These are phyloP conservation scores for Stichodactyla mertensii DNA, from an alignment of 64 coral and sea anemone species.

Conservation along the genomic window DNA sequence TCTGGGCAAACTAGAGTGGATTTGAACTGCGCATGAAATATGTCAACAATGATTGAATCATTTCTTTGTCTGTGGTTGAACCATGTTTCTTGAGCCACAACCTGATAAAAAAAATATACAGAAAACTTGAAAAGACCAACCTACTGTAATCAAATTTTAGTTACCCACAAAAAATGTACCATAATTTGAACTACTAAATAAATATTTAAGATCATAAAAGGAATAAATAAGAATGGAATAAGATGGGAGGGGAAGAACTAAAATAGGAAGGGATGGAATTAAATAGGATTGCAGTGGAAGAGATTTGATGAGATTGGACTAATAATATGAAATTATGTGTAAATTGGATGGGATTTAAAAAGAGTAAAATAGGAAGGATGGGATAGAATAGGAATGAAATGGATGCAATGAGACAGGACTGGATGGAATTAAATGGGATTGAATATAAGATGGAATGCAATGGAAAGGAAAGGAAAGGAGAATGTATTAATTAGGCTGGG, in stretches of 20 bases:
- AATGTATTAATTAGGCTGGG: neutral
- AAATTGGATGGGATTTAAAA: neutral
- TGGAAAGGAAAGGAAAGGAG: neutral
- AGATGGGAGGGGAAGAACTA: neutral
- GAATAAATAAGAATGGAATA: neutral
- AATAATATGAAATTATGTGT: neutral
- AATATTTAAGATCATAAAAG: neutral
- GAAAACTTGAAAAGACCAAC: neutral
- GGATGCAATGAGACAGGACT: neutral
- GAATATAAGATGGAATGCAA: neutral
- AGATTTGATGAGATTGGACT: neutral
- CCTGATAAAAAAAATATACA: slow-evolving; percentile 34
- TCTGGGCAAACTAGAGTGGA: slow-evolving; percentile 98
- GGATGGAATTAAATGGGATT: neutral
- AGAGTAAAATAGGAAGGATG: too few species aligned
- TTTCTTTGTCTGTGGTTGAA: slow-evolving; percentile 86
- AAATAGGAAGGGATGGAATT: neutral
- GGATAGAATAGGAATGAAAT: neutral
- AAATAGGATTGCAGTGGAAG: neutral
- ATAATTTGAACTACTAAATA: too few species aligned
- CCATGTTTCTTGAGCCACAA: slow-evolving; percentile 93
- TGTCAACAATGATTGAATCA: slow-evolving; percentile 98
- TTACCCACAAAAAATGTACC: too few species aligned
- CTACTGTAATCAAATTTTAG: too few species aligned
- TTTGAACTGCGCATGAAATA: slow-evolving; percentile 99